Percentiles rank a stretch among this genome's conserved stretches.
These are phyloP conservation scores for Ficedula albicollis DNA, from an alignment of 2,797 vertebrate genomes.

Conservation along the genomic window DNA sequence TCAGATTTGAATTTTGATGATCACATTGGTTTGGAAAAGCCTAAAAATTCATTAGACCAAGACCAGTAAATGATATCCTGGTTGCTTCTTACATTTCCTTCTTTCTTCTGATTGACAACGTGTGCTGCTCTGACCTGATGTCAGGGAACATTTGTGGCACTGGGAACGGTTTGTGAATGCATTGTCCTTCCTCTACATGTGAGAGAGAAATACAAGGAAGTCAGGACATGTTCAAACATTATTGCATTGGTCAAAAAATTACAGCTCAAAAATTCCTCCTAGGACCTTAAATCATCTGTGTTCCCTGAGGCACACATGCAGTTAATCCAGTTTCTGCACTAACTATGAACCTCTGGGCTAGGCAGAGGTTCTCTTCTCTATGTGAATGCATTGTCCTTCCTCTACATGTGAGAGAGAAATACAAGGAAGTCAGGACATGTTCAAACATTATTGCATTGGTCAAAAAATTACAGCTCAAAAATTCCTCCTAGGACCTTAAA, in stretches of 20 bases:
- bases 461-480: background rate
- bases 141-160: background rate
- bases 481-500: background rate
- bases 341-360: background rate
- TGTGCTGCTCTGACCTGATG: background rate
- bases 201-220: background rate
- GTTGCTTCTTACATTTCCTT: background rate
- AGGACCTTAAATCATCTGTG: background rate
- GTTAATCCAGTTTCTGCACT: background rate
- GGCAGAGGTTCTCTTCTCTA: background rate
- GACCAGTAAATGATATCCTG: background rate
- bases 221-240: fast-evolving
- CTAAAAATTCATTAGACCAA: background rate
- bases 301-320: background rate
- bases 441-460: background rate
- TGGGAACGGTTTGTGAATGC: background rate
- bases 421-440: background rate
- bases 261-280: background rate
- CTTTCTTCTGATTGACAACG: background rate
- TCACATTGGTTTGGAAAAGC: background rate
- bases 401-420: background rate
- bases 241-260: background rate
- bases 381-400: background rate
- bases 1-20: background rate
- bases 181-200: background rate